A percentile compares a stretch with the other conserved stretches of the same genome.
These are phyloP conservation scores for Dryococelus australis DNA, from an alignment of 2,888 invertebrate species.

Conservation along the genomic window DNA sequence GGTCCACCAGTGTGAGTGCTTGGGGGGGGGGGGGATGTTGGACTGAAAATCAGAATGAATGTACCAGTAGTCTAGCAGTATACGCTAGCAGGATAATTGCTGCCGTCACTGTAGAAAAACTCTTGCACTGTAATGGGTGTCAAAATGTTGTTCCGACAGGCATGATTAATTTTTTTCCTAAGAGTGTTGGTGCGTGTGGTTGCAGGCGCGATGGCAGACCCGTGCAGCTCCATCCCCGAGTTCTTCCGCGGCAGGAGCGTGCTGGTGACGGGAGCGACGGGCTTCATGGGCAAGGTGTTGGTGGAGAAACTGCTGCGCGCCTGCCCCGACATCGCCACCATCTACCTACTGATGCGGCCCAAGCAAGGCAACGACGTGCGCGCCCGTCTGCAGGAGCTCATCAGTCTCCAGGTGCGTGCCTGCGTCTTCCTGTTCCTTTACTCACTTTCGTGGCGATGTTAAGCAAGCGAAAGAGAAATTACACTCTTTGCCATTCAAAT, in stretches of 20 bases:
- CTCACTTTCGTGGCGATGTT: no score
- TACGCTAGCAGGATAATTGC: no score
- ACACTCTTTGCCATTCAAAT: no score
- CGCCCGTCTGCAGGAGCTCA: not conserved
- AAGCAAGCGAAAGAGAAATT: no score
- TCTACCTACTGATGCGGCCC: constrained; percentile 27
- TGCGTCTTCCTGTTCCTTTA: not conserved
- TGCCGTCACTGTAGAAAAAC: no score
- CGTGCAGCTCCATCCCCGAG: constrained; percentile 35
- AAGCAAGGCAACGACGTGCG: not conserved
- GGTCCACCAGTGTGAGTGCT: no score
- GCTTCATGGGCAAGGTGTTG: constrained; percentile 29
- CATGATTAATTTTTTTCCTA: no score
- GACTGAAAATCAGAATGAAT: no score
- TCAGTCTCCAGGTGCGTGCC: not conserved
- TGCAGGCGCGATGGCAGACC: constrained; percentile 13
- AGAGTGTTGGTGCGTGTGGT: not conserved
- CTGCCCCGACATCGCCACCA: constrained; percentile 17
- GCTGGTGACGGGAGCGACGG: constrained; percentile 7
- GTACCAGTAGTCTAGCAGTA: no score
- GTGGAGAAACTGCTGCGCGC: constrained; percentile 23
- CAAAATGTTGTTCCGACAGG: no score
- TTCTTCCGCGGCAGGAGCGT: constrained; percentile 35
- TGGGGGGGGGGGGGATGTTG: no score
- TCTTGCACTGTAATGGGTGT: no score